These are phyloP conservation scores for Palaemon carinicauda DNA, from an alignment of 1,140 invertebrate genomes.

Conservation along the genomic window DNA sequence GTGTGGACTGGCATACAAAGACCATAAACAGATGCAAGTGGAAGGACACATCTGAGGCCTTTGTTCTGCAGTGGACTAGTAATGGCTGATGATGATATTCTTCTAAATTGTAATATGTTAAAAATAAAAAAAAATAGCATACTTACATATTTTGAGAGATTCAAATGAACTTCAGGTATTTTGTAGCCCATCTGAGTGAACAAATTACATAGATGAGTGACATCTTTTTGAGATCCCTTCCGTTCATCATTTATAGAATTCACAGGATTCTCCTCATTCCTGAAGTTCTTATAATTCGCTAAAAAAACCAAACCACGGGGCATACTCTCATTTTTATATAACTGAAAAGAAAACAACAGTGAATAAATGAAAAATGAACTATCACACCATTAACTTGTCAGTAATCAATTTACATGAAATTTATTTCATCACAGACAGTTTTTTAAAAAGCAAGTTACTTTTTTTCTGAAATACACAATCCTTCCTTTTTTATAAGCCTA, in stretches of 20 bases:
- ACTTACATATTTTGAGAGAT: slow-evolving; percentile 38
- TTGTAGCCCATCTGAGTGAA: slow-evolving; percentile 48
- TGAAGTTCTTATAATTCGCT: slow-evolving; percentile 27
- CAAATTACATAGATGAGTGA: not conserved
- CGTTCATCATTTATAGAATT: no score
- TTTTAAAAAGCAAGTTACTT: no score
- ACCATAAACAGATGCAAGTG: no score
- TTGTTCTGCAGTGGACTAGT: no score
- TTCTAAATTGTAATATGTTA: not conserved
- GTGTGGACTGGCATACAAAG: no score
- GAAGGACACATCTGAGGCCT: no score
- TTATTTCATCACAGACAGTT: no score
- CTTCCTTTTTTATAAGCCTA: no score
- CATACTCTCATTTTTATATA: slow-evolving; percentile 23
- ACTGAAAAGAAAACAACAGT: not conserved
- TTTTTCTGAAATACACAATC: no score
- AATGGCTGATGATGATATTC: no score
- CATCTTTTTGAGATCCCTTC: slow-evolving; percentile 28
- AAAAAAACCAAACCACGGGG: slow-evolving; percentile 36
- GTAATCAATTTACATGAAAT: no score
- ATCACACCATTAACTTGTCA: no score
- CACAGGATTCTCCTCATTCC: not conserved
- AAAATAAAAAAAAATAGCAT: not conserved
- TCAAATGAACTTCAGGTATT: slow-evolving; percentile 2
- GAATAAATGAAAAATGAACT: not conserved